phyloP scores from a whole-genome alignment of 1,140 invertebrate species.

The Cydia pomonella region DNA sequence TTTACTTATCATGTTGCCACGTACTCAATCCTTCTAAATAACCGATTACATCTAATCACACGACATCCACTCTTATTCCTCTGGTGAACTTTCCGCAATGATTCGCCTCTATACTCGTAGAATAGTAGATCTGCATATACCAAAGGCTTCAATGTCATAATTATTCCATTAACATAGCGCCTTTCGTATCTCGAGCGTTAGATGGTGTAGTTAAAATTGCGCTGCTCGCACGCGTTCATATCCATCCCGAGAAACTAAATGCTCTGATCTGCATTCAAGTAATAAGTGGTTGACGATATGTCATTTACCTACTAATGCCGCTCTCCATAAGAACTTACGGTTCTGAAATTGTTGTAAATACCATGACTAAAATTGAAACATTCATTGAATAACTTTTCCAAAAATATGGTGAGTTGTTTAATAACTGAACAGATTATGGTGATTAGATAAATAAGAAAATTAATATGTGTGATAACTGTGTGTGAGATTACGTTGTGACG shows the following conservation, averaged over 20 bases:
- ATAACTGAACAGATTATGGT: too few relatives aligned
- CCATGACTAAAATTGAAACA: too few relatives aligned
- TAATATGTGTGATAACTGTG: too few relatives aligned
- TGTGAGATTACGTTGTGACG: too few relatives aligned
- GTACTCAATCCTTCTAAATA: background rate
- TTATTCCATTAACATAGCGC: background rate
- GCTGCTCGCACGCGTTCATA: background rate
- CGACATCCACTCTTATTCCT: background rate
- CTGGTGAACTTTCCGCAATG: background rate
- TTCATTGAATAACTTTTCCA: too few relatives aligned
- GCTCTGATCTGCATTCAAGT: slow-evolving; percentile 8
- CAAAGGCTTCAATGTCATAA: background rate
- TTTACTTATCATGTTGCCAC: background rate
- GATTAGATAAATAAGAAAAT: too few relatives aligned
- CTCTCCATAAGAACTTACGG: background rate
- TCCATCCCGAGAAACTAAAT: background rate
- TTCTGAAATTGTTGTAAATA: too few relatives aligned
- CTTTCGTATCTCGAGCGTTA: background rate
- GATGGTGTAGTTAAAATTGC: background rate
- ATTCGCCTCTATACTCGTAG: background rate
- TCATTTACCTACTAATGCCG: background rate
- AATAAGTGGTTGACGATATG: background rate
- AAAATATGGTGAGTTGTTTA: too few relatives aligned
- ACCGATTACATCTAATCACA: background rate
- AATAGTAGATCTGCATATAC: background rate